These are phyloP conservation scores for Tethya wilhelma DNA, from an alignment of 37 sponge, comb jelly and placozoan genomes.

Conservation along the genomic window DNA sequence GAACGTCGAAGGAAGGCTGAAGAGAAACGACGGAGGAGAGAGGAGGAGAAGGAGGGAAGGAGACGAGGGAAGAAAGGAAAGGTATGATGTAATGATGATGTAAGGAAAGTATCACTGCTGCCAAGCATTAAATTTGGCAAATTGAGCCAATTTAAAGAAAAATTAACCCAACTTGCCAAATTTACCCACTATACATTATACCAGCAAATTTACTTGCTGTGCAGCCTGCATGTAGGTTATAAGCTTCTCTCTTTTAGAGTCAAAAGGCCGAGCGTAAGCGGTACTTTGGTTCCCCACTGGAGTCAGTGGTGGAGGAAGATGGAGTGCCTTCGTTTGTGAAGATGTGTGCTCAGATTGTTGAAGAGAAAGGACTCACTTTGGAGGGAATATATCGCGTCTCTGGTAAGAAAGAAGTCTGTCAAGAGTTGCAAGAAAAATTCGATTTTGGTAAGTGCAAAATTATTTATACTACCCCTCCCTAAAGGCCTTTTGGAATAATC, in stretches of 20 bases:
- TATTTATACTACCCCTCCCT: too few relatives aligned
- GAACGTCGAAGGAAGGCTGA: slow-evolving; percentile 28
- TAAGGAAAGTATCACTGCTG: not conserved
- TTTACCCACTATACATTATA: too few relatives aligned
- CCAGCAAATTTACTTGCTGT: too few relatives aligned
- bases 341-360: slow-evolving; percentile 32
- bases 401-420: slow-evolving; percentile 72
- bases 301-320: slow-evolving; percentile 32
- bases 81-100: not conserved
- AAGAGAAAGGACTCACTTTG: slow-evolving; percentile 25
- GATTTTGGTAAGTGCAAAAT: slow-evolving; percentile 77
- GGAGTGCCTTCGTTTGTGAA: slow-evolving; percentile 62
- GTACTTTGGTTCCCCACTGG: slow-evolving; percentile 67
- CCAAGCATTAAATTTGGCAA: too few relatives aligned
- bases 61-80: slow-evolving; percentile 22
- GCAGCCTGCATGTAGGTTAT: too few relatives aligned
- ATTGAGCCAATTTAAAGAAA: too few relatives aligned
- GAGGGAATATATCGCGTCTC: slow-evolving; percentile 83
- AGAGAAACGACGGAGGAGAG: slow-evolving; percentile 19
- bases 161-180: too few relatives aligned
- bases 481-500: too few relatives aligned
- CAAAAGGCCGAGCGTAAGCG: slow-evolving; percentile 18
- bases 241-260: too few relatives aligned
- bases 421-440: slow-evolving; percentile 61
- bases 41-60: slow-evolving; percentile 32